Conservation (phyloP, 2,888 invertebrate species). For the Ennomos erosarius region DNA sequence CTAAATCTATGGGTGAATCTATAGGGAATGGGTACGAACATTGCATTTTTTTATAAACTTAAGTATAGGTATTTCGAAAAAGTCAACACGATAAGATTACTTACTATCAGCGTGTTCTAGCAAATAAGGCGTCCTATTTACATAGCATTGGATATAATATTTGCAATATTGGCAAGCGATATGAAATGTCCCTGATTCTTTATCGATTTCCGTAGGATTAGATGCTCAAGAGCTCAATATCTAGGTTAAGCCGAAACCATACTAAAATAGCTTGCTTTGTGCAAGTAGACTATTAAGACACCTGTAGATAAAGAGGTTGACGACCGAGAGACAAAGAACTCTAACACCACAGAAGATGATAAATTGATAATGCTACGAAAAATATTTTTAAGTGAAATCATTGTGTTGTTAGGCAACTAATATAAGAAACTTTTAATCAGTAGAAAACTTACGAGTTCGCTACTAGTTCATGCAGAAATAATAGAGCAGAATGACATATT, state of each 20-base stretch:
- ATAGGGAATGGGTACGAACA: too few species aligned
- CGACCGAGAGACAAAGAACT: conserved; percentile 65
- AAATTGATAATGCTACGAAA: conserved; percentile 39
- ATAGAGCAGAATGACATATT: conserved; percentile 7
- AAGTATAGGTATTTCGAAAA: too few species aligned
- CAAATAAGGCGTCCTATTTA: conserved; percentile 16
- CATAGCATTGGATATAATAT: conserved; percentile 14
- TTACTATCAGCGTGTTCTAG: conserved; percentile 3
- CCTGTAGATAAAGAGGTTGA: conserved; percentile 68
- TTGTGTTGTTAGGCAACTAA: conserved; percentile 12
- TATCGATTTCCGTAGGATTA: conserved; percentile 41
- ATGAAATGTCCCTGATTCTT: conserved; percentile 30
- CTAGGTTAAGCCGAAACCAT: conserved; percentile 41
- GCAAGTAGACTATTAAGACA: conserved; percentile 61
- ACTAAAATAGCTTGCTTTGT: conserved; percentile 41
- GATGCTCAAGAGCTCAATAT: conserved; percentile 34
- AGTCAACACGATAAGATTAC: conserved; percentile 8
- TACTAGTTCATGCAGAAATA: conserved; percentile 15
- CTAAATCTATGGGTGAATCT: too few species aligned
- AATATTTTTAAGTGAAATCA: conserved; percentile 40
- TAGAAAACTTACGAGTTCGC: conserved; percentile 28
- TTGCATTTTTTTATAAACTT: too few species aligned
- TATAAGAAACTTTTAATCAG: conserved; percentile 23
- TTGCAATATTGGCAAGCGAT: conserved; percentile 21
- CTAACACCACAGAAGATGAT: conserved; percentile 58